phyloP scores from a whole-genome alignment of 2,888 invertebrate species.

The Chalcosyrphus nemorum region DNA sequence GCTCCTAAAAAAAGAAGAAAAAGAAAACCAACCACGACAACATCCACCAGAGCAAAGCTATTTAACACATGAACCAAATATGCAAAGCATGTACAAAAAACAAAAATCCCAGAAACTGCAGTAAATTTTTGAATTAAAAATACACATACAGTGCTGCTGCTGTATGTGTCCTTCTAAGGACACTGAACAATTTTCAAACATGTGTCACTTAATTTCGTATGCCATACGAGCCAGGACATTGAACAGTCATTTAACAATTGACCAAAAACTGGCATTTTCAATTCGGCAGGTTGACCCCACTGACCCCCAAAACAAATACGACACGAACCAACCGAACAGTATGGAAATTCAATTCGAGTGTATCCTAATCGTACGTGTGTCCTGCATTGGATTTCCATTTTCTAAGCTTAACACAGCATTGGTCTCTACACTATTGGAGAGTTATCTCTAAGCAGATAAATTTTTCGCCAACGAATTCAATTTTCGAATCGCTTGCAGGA shows the following conservation, averaged over 20 bases:
- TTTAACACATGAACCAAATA: constrained; percentile 7
- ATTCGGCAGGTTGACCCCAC: constrained; percentile 18
- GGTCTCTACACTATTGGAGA: constrained; percentile 1
- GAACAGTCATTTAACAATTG: constrained; percentile 61
- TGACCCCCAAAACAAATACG: background rate
- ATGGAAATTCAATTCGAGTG: constrained; percentile 38
- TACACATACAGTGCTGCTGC: background rate
- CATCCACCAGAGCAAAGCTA: background rate
- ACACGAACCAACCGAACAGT: background rate
- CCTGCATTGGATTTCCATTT: constrained; percentile 42
- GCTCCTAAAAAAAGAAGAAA: background rate
- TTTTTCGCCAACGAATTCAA: constrained; percentile 56
- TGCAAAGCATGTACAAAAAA: constrained; percentile 3
- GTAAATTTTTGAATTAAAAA: constrained; percentile 33
- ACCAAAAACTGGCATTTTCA: constrained; percentile 50
- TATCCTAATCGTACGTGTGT: constrained; percentile 19
- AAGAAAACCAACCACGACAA: background rate
- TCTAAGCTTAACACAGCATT: constrained; percentile 15
- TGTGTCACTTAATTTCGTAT: constrained; percentile 45
- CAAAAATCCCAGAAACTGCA: background rate
- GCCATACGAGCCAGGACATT: constrained; percentile 38
- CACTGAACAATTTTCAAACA: constrained; percentile 29
- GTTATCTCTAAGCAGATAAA: constrained; percentile 49
- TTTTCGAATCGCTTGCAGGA: constrained; percentile 45
- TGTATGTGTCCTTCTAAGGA: constrained; percentile 17